Base-by-base conservation (phyloP, 2,113 vertebrate genomes). In the Puntigrus tetrazona region DNA sequence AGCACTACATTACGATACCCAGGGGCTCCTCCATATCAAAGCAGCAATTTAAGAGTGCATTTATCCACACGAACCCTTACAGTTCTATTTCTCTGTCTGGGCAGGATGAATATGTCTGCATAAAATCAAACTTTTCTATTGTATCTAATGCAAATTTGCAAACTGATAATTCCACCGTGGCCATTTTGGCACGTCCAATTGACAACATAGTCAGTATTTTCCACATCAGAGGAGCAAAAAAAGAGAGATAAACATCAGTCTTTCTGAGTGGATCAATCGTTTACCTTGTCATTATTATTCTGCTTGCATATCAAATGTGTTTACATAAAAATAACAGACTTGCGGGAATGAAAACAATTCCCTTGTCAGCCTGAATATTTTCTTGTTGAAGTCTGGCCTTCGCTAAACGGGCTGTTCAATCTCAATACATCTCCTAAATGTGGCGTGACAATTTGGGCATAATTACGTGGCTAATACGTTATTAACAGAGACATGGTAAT, bases 401-500 rank as follows among this genome's bases (percentile, higher is more conserved):
- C 38, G 11, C 83, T 65, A 82, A 87, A 82, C 22, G 63, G 81
- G 34, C 61, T 77, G 57, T 75, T 84, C 77, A 78, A 67, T 78
- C 45, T 78, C 75, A 55, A 78, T 55, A 25, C 74, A 72, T 87
- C 83, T 81, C 73, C 84, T 45, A 84, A 87, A 87, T 38, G 31
- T 81, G 57, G 69, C 27, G 31, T 81, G 83, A 87, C 83, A 59
- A 82, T 72, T 72, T 69, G 50, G 38, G 61, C 79, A 31, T 59
- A 55, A 84, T 67, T 76, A 55, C 63, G n/a, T 61, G 81, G 75
- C 76, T 79, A 79, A 79, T 84, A 75, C 45, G 63, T 69, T 87
- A 84, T 77, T 84, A 81, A 82, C 65, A 81, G 63, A 79, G 85
- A 84, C 77, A 69, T 69, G 25, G 80, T 69, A 75, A 87, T 27